A percentile compares a stretch with the other conserved stretches of the same genome.
Conservation (phyloP, 23 tunicate genomes). For the Ciona savignyi region DNA sequence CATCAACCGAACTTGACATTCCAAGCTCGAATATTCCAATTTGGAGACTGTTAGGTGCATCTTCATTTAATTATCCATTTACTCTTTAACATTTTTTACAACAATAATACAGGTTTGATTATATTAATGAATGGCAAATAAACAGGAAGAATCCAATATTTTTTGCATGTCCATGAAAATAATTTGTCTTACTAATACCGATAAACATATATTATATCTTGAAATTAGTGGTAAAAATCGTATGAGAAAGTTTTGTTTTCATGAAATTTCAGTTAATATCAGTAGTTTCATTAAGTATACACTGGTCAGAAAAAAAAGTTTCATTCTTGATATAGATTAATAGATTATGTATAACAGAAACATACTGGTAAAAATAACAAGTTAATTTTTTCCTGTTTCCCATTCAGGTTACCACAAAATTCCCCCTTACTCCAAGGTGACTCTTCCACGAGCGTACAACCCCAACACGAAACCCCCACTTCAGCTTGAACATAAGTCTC, state of each 20-base stretch:
- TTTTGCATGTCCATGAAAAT: background rate
- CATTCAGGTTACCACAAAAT: conserved; percentile 68
- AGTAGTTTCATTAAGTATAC: background rate
- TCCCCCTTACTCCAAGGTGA: conserved; percentile 41
- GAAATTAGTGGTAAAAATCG: background rate
- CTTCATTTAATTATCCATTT: too few species aligned
- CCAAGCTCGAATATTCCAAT: conserved; percentile 24
- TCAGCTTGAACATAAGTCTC: conserved; percentile 3
- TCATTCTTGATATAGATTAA: background rate
- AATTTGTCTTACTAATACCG: background rate
- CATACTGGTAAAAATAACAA: too few species aligned
- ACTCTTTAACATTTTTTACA: too few species aligned
- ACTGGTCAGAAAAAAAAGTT: too few species aligned
- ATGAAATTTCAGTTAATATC: background rate
- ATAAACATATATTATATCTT: background rate
- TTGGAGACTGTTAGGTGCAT: conserved; percentile 64
- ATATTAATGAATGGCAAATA: too few species aligned
- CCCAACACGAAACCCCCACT: background rate
- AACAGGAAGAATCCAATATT: background rate
- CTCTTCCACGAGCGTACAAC: conserved; percentile 13
- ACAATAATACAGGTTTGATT: too few species aligned
- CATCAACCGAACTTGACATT: conserved; percentile 49
- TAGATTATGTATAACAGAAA: too few species aligned
- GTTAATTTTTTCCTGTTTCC: background rate
- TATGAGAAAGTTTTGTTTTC: background rate